phyloP scores from a whole-genome alignment of 2,113 vertebrate genomes.

The Sus scrofa region DNA sequence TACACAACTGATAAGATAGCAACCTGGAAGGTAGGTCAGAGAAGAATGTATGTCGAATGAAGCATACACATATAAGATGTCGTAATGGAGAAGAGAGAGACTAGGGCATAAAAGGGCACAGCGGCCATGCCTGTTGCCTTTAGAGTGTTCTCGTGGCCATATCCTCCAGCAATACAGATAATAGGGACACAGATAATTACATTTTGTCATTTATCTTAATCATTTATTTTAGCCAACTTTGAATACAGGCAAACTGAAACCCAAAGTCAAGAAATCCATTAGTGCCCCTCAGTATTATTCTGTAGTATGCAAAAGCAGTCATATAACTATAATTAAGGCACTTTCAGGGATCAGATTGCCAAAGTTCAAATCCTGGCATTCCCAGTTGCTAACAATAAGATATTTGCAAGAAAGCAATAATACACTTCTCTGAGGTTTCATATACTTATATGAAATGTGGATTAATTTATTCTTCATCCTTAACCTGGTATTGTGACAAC shows the following conservation, averaged over 20 bases:
- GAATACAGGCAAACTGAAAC: not conserved
- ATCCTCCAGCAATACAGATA: not conserved
- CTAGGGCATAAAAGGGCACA: accelerated
- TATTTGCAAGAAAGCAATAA: not conserved
- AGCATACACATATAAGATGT: not conserved
- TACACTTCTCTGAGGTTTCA: not conserved
- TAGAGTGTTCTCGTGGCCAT: not conserved
- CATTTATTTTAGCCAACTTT: not conserved
- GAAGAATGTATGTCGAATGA: not conserved
- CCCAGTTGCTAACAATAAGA: not conserved
- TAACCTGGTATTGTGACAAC: not conserved
- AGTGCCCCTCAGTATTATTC: not conserved
- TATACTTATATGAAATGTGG: not conserved
- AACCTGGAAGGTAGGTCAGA: not conserved
- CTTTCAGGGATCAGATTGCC: not conserved
- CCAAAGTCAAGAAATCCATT: not conserved
- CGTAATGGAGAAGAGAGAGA: not conserved
- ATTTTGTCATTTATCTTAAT: not conserved
- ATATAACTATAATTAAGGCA: not conserved
- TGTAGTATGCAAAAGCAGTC: not conserved
- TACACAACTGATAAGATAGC: not conserved
- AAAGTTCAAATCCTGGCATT: not conserved
- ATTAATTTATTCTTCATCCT: not conserved
- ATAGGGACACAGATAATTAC: not conserved
- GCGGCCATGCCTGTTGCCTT: not conserved